Evolutionary conservation across 2,888 invertebrate genomes (phyloP).

Genomic region (Hermodice carunculata): DNA sequence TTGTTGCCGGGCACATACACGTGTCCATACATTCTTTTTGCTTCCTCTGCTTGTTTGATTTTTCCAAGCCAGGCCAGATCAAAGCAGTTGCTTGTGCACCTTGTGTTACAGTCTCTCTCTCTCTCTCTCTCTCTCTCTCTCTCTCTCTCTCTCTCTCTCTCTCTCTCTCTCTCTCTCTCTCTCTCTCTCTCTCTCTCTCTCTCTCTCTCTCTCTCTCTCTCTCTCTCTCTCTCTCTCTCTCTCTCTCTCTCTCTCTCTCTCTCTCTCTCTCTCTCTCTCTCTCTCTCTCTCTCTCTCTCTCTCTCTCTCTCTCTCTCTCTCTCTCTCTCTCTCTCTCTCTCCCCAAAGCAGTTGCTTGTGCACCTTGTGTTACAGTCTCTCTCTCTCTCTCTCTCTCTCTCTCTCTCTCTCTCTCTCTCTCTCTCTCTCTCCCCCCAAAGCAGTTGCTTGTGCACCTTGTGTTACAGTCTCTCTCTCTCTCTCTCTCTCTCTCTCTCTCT

Average conservation of each 20-base stretch:
- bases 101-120: too few species aligned
- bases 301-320: neutral
- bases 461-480: neutral
- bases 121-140: neutral
- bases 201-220: neutral
- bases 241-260: neutral
- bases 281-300: neutral
- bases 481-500: neutral
- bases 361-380: neutral
- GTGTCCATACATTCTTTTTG: too few species aligned
- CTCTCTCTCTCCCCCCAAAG: neutral
- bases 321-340: neutral
- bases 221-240: neutral
- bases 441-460: neutral
- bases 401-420: neutral
- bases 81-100: neutral
- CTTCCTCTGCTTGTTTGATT: too few species aligned
- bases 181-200: neutral
- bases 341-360: neutral
- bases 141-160: neutral
- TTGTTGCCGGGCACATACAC: too few species aligned
- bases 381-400: neutral
- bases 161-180: neutral
- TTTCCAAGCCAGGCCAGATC: too few species aligned
- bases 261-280: neutral